These are phyloP conservation scores for Paramormyrops hopkinsi DNA, from an alignment of 2,797 vertebrate genomes.

Conservation along the genomic window DNA sequence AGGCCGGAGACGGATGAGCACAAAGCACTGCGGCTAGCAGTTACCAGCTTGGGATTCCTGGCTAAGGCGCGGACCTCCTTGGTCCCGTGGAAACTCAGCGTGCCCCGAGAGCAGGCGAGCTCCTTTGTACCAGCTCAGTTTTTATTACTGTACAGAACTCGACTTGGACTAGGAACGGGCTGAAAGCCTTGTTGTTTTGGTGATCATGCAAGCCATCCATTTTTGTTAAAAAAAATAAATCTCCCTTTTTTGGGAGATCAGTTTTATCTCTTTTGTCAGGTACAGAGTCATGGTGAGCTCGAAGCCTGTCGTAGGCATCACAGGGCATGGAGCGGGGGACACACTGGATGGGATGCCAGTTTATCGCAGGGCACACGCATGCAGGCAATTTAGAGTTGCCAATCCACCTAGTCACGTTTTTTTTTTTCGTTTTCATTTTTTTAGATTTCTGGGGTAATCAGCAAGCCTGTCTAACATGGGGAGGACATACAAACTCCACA, in stretches of 20 bases:
- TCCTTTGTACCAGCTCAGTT: neutral
- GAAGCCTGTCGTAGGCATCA: neutral
- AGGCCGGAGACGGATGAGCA: neutral
- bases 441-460: neutral
- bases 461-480: neutral
- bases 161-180: neutral
- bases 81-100: neutral
- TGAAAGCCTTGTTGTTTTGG: neutral
- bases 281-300: neutral
- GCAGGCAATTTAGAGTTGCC: neutral
- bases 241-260: neutral
- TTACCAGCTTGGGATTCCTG: neutral
- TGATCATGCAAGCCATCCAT: neutral
- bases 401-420: neutral
- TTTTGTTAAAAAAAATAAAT: neutral
- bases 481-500: neutral
- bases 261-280: neutral
- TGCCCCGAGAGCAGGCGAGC: neutral
- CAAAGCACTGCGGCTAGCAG: neutral
- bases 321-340: neutral
- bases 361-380: neutral
- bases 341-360: neutral
- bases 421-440: neutral
- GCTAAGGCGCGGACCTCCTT: neutral
- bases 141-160: neutral